Base-by-base conservation (phyloP, 1,140 invertebrate genomes). In the Diorhabda sublineata region DNA sequence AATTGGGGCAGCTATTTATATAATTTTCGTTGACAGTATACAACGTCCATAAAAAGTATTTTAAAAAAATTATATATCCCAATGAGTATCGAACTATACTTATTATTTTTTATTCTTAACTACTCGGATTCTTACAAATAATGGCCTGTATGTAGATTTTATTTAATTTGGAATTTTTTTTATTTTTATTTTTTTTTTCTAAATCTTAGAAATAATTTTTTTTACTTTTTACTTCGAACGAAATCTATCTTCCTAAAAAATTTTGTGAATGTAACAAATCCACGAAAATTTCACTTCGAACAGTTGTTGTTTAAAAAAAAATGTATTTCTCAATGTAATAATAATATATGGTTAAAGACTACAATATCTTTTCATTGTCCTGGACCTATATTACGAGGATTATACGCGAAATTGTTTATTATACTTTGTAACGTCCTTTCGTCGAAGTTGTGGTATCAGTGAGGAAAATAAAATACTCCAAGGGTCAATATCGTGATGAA, bases 211-310 rank as follows among this genome's bases (percentile, higher is more conserved):
- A 52, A n/a, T 52, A 3, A 4, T 52, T 52, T 52, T 52, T 52
- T 52, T 52, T 52, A 52, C 47, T 52, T 3, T 8, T 4, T 52
- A 52, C 6, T 52, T 52, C 47, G n/a, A 4, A 52, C n/a, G 6
- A 52, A 6, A 8, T n/a, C 4, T 52, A 8, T 52, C n/a, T 8
- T 52, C 47, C 47, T n/a, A n/a, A 52, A 52, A 8, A 6, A 52
- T 52, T 52, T 52, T 52, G 26, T 52, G 47, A 52, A 52, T 52
- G 47, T 52, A 52, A 52, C n/a, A 52, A 8, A 52, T 52, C 47
- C 47, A 52, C 47, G n/a, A 52, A 52, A 52, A 52, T 52, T 52
- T 52, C 47, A 52, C 47, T 52, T 52, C 47, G n/a, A 52, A 52
- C 47, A 52, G n/a, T 52, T 52, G 47, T 52, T 52, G 47, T 52